Base-by-base conservation (phyloP, 2,797 vertebrate genomes). In the Pelodytes ibericus region DNA sequence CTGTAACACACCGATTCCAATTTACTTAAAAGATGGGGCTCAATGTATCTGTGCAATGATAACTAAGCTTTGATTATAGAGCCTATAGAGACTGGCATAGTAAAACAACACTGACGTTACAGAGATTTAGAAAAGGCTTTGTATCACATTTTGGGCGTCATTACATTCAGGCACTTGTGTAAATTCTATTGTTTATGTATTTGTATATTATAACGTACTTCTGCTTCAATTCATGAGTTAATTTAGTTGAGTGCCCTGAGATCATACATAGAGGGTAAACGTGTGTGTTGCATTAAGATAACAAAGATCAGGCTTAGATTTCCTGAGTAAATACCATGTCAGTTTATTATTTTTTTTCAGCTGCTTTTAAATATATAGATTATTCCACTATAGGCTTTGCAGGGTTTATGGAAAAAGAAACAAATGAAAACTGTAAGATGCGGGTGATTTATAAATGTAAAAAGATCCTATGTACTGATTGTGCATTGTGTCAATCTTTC, bases 151-250 rank as follows among this genome's bases (percentile, higher is more conserved):
- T 71, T 31, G 72, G 53, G 7, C 60, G 13, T 59, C 25, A 65
- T 59, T 36, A 36, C 49, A 57, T 31, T n/a, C 67, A 77, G 75
- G 75, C 75, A 77, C 75, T 77, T 77, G 53, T 57, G 68, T 65
- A 49, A 58, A 47, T 29, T n/a, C 41, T 29, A 11, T 49, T 64
- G n/a, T 57, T 63, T 30, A 47, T 31, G 62, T n/a, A 71, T 33
- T 26, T 44, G 22, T 33, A 64, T 18, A 64, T 1, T 44, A 10
- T 18, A 41, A 9, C 44, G 13, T 22, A 44, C 16, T 64, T 18
- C 16, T 26, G 7, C 24, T 61, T 60, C 4, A 47, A 62, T n/a
- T 49, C 10, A 31, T 33, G 20, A 58, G 36, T 61, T 25, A 44
- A 41, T 67, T 74, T 59, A 33, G 22, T 22, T 59, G 29, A 56